Evolutionary conservation across 23 tunicate species (phyloP).

Genomic region (Trididemnum nubilum): DNA sequence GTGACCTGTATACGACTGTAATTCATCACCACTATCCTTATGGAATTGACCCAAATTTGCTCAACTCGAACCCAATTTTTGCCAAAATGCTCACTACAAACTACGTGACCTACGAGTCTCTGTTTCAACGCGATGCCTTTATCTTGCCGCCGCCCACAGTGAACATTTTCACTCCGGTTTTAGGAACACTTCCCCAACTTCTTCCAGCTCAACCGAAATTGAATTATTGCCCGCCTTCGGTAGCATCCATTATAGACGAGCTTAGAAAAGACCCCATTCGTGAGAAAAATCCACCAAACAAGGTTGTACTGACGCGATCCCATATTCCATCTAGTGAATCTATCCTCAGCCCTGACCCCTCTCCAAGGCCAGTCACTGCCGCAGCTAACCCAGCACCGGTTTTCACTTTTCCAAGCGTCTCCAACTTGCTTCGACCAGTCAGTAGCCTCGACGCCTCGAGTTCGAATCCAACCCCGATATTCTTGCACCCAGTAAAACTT

Average conservation of each 20-base stretch:
- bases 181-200: slow-evolving; percentile 35
- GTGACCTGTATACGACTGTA: slow-evolving; percentile 61
- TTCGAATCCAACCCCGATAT: not conserved
- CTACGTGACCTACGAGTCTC: slow-evolving; percentile 37
- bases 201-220: slow-evolving; percentile 17
- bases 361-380: not conserved
- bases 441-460: not conserved
- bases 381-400: not conserved
- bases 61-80: slow-evolving; percentile 71
- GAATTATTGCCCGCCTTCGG: slow-evolving; percentile 54
- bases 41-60: slow-evolving; percentile 78
- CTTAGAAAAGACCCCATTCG: slow-evolving; percentile 74
- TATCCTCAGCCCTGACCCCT: not conserved
- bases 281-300: slow-evolving; percentile 72
- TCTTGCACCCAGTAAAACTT: slow-evolving; percentile 26
- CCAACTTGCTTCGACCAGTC: not conserved
- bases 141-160: slow-evolving; percentile 47
- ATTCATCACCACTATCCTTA: slow-evolving; percentile 81
- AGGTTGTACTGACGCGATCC: slow-evolving; percentile 55
- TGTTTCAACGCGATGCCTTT: slow-evolving; percentile 40
- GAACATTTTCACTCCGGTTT: slow-evolving; percentile 39
- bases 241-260: slow-evolving; percentile 68
- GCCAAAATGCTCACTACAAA: slow-evolving; percentile 70
- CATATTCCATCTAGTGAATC: slow-evolving; percentile 5
- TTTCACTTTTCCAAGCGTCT: not conserved